These are phyloP conservation scores for Cyprinodon diabolis DNA, from an alignment of 2,797 vertebrate genomes.

Conservation along the genomic window DNA sequence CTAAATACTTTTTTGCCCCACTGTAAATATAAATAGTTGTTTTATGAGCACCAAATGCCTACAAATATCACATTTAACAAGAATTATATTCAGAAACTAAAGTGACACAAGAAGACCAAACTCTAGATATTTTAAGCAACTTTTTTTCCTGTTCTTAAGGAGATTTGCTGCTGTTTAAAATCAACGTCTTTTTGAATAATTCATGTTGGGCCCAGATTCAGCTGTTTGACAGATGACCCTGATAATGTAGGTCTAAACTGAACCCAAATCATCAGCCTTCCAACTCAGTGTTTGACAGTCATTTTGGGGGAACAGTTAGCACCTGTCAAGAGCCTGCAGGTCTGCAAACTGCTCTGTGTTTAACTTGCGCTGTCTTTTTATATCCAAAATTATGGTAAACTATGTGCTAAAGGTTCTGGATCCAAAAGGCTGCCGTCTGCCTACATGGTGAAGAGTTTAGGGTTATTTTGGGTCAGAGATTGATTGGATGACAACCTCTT, in stretches of 20 bases:
- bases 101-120: too few relatives aligned
- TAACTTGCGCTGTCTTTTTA: not conserved
- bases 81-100: too few relatives aligned
- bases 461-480: conserved; percentile 36
- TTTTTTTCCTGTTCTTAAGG: too few relatives aligned
- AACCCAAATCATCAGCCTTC: not conserved
- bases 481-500: conserved; percentile 39
- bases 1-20: too few relatives aligned
- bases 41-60: too few relatives aligned
- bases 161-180: not conserved
- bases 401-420: conserved; percentile 61
- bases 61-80: too few relatives aligned
- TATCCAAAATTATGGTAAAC: conserved; percentile 34
- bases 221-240: not conserved
- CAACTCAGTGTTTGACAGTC: not conserved
- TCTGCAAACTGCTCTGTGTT: not conserved
- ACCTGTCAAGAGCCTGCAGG: too few relatives aligned
- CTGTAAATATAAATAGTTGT: too few relatives aligned
- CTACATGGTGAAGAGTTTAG: conserved; percentile 37
- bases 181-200: not conserved
- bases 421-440: conserved; percentile 64
- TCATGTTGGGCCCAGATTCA: not conserved
- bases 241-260: not conserved
- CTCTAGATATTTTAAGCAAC: too few relatives aligned
- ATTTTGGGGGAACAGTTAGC: not conserved